Evolutionary conservation across 2,113 vertebrate genomes (phyloP).

Genomic region (Dermatemys mawii): DNA sequence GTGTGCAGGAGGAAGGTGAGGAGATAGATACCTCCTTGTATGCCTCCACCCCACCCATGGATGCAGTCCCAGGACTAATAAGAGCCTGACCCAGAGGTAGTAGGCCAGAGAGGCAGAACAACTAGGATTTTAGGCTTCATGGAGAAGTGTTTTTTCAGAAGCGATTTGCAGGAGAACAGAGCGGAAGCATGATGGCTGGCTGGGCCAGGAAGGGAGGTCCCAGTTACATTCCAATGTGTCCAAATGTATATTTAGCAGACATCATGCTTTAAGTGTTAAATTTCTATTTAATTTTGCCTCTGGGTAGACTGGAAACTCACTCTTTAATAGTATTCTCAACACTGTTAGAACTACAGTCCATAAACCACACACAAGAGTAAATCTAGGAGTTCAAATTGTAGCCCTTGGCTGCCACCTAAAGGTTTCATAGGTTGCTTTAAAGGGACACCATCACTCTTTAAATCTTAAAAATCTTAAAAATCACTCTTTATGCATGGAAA

Average conservation of each 20-base stretch:
- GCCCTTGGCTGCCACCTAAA: slow-evolving; percentile 86
- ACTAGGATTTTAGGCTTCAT: background rate
- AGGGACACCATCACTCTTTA: background rate
- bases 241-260: background rate
- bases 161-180: background rate
- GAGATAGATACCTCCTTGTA: background rate
- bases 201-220: background rate
- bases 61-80: background rate
- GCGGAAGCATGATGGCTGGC: background rate
- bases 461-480: too few species aligned
- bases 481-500: background rate
- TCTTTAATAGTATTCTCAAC: background rate
- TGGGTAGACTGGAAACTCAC: background rate
- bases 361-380: slow-evolving; percentile 52
- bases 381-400: slow-evolving; percentile 66
- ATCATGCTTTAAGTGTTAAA: background rate
- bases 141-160: background rate
- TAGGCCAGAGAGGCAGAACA: background rate
- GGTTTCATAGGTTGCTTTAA: slow-evolving; percentile 65
- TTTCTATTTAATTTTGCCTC: background rate
- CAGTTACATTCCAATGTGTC: background rate
- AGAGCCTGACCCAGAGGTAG: background rate
- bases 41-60: background rate
- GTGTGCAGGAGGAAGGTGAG: fast-evolving
- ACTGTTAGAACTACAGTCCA: slow-evolving; percentile 35